Evolutionary conservation across 2,797 vertebrate genomes (phyloP).

Genomic region (Pseudocheirus occidentalis): DNA sequence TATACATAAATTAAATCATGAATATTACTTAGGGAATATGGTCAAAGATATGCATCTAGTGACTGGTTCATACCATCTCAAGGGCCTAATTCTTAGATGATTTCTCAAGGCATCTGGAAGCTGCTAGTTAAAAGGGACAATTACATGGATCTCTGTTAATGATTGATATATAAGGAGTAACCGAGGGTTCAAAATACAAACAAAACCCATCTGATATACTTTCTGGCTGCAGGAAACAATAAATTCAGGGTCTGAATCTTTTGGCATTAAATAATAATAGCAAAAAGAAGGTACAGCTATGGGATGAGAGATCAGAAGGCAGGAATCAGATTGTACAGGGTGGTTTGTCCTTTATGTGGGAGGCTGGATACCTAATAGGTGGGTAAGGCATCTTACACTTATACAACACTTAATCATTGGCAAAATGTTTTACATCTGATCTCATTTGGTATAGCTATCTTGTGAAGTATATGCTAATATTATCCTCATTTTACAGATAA

Average conservation of each 20-base stretch:
- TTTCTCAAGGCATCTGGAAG: background rate
- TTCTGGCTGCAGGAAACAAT: background rate
- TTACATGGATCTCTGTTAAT: background rate
- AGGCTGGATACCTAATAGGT: background rate
- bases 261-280: background rate
- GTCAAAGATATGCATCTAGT: background rate
- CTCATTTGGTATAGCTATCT: background rate
- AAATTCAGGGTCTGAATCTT: background rate
- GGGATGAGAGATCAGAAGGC: background rate
- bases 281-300: background rate
- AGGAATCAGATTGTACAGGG: background rate
- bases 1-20: background rate
- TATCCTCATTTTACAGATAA: background rate
- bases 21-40: background rate
- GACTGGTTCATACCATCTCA: background rate
- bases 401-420: background rate
- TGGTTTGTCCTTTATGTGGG: background rate
- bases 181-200: background rate
- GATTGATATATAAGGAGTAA: background rate
- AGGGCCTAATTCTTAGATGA: background rate
- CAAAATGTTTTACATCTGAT: background rate
- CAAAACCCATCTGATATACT: background rate
- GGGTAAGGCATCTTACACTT: background rate
- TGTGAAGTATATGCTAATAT: background rate
- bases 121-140: background rate